Percentiles rank a stretch among this genome's conserved stretches.
phyloP scores from a whole-genome alignment of 2,113 vertebrate genomes.

The Pithys albifrons region DNA sequence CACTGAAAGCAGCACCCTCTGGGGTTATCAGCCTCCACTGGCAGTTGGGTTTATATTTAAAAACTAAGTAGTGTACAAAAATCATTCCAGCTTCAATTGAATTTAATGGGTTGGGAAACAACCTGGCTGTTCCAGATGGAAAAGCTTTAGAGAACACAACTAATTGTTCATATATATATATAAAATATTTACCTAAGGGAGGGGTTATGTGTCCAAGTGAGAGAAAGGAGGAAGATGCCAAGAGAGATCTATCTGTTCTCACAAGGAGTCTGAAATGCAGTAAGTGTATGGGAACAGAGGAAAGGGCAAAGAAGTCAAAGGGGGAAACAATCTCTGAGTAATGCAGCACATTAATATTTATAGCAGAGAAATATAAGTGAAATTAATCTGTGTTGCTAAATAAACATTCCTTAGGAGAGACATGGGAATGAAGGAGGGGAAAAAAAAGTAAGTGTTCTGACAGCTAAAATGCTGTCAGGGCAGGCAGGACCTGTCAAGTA shows the following conservation, averaged over 20 bases:
- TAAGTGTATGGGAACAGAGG: neutral
- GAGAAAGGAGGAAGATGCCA: neutral
- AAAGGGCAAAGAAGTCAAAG: neutral
- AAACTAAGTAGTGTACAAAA: neutral
- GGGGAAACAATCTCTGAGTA: neutral
- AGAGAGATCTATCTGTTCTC: neutral
- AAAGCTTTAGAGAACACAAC: neutral
- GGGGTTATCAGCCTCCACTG: neutral
- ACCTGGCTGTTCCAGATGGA: neutral
- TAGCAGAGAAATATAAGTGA: neutral
- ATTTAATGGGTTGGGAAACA: neutral
- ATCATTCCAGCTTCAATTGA: neutral
- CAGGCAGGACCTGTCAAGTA: conserved; percentile 60
- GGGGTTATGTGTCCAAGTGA: neutral
- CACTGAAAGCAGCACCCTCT: neutral
- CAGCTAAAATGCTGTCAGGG: conserved; percentile 35
- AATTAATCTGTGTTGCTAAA: conserved; percentile 16
- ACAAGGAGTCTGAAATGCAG: neutral
- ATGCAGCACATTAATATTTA: neutral
- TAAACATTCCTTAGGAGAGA: neutral
- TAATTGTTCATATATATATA: neutral
- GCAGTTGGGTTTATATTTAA: neutral
- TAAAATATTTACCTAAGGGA: conserved; percentile 15
- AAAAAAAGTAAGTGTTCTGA: neutral
- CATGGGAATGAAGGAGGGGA: neutral